Conservation (phyloP, 1,140 invertebrate genomes). For the Mercenaria mercenaria region DNA sequence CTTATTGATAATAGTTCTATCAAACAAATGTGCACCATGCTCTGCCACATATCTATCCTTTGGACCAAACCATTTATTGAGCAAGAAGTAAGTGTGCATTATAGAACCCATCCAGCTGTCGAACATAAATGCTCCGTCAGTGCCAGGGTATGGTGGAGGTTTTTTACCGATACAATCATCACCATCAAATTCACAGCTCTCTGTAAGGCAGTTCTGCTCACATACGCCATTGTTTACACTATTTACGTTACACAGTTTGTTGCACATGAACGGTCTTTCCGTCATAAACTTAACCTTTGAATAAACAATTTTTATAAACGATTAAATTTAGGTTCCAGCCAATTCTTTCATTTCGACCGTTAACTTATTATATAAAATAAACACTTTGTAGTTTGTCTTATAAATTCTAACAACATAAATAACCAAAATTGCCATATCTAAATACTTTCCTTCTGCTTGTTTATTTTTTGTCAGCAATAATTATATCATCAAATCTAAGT, state of each 20-base stretch:
- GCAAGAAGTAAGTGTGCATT: neutral
- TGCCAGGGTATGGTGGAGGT: neutral
- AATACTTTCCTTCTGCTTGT: too few species aligned
- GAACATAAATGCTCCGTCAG: neutral
- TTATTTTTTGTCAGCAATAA: too few species aligned
- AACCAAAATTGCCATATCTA: too few species aligned
- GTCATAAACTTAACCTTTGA: neutral
- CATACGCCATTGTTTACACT: neutral
- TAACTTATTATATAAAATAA: too few species aligned
- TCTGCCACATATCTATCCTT: constrained; percentile 2
- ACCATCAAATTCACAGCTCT: neutral
- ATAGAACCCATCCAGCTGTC: constrained; percentile 7
- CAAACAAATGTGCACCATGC: neutral
- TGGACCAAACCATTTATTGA: neutral
- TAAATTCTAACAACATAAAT: too few species aligned
- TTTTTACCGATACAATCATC: neutral
- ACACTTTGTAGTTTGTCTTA: too few species aligned
- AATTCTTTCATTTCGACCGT: too few species aligned
- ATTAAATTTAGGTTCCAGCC: too few species aligned
- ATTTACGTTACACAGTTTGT: neutral
- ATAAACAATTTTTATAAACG: too few species aligned
- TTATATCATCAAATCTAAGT: too few species aligned
- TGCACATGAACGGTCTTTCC: neutral
- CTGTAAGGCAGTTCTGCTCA: neutral
- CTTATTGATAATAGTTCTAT: neutral